Evolutionary conservation across 1,140 invertebrate species (phyloP), one percentile per base, ranked within the genome.

Genomic region (Neomicropteryx cornuta): DNA sequence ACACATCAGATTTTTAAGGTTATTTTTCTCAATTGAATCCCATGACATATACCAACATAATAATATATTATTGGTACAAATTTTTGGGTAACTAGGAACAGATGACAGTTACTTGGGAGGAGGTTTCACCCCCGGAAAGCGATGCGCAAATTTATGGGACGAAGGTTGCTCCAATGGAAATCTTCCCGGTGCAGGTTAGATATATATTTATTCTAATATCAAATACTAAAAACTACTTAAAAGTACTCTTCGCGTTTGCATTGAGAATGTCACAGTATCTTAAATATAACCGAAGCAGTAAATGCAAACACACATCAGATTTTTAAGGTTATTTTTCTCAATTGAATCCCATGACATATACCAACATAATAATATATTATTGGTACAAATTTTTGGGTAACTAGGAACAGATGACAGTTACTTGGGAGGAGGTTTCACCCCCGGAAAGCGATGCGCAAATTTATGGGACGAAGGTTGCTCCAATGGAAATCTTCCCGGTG

Each of bases 71-170:
- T 27, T 27, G 8, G 23, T 13, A 8, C 8, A 27, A 8, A 8
- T 27, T 27, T 27, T 8, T 13, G 23, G 13, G 23, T 27, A 27
- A 8, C 8, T 27, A 27, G 23, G 23, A 27, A 13, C 8, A 27
- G 23, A 27, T 13, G 23, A 27, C 13, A 27, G 23, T 13, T 27
- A 27, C 13, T 13, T 27, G 23, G 13, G 13, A 8, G 23, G 23
- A 8, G 23, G 23, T 13, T 27, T 39, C 38, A 39, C 44, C 45
- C 42, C 41, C 20, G 42, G 32, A 38, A 48, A 44, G 39, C 50
- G 55, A 0, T 66, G 62, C 32, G 50, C 59, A 17, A 62, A 66
- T 38, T 48, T 66, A 46, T 66, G 61, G 62, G 61, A 66, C 33
- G 58, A 66, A 28, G 64, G 62, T 4, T 66, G 62, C 32, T 49